Base-by-base conservation (phyloP, 2,888 invertebrate species). In the Philaethria dido region DNA sequence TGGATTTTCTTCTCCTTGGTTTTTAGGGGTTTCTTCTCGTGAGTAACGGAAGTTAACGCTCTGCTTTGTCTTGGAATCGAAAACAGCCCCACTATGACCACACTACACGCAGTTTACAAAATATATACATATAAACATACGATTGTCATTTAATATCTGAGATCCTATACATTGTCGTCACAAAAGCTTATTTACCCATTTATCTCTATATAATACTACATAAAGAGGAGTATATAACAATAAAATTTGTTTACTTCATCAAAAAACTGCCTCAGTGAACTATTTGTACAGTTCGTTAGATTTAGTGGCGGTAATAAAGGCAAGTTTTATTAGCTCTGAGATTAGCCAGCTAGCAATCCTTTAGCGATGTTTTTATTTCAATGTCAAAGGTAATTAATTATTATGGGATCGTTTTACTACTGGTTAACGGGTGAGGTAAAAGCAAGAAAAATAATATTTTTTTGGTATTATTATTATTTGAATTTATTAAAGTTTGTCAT, bases 251-350 rank as follows among this genome's bases (percentile, higher is more conserved):
- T 71, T 69, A 62, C 61, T 66, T 66, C 67, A 62, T 59, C 66
- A 72, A 73, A 72, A 72, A 71, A 70, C 68, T 73, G 73, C 75
- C 72, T 66, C 57, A 70, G 16, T 47, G 39, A 60, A 62, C 66
- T 60, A 60, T 72, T 73, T 59, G 62, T 65, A 68, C 65, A 63
- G 68, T 39, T 29, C 70, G 54, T 71, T 69, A 61, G 70, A 63
- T 74, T 73, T 74, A 73, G 69, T 68, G 70, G 64, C 48, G 55
- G 70, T 71, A 73, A 75, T 71, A 74, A 65, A 63, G 69, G 60
- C 52, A 67, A 64, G 68, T 67, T 73, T 70, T 72, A 72, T 72
- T 67, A 68, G 42, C 48, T 36, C 48, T 62, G 48, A 69, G 60
- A 64, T 67, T 61, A 62, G 59, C 59, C n/a, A 36, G 16, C 59